phyloP scores from a whole-genome alignment of 2,113 vertebrate genomes.

The Hyla sarda region DNA sequence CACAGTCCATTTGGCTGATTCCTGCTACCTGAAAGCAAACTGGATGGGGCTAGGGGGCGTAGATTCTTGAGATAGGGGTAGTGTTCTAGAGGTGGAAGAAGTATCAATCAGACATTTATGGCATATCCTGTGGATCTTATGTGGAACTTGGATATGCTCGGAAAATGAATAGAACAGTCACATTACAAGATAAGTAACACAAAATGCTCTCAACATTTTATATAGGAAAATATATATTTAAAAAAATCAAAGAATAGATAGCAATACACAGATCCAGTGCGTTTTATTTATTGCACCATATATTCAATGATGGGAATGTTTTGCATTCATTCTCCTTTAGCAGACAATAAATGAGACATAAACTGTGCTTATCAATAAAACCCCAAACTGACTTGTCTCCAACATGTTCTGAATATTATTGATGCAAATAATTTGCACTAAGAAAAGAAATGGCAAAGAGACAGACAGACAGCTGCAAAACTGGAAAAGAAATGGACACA shows the following conservation, averaged over 20 bases:
- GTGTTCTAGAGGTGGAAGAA: no score
- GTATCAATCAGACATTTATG: no score
- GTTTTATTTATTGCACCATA: not conserved
- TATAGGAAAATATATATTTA: not conserved
- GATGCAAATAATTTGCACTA: slow-evolving; percentile 46
- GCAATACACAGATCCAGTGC: not conserved
- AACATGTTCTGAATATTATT: slow-evolving; percentile 19
- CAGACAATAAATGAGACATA: not conserved
- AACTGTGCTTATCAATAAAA: slow-evolving; percentile 11
- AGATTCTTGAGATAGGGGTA: no score
- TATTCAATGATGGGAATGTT: not conserved
- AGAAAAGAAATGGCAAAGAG: slow-evolving; percentile 54
- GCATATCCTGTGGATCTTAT: no score
- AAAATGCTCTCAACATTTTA: not conserved
- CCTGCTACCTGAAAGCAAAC: no score
- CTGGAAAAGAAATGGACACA: slow-evolving; percentile 58
- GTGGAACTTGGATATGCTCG: no score
- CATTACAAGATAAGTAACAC: not conserved
- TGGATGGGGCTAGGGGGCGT: no score
- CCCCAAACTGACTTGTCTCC: not conserved
- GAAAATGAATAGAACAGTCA: no score
- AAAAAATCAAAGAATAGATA: not conserved
- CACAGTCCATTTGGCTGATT: no score
- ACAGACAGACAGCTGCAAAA: slow-evolving; percentile 58
- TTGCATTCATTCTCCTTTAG: not conserved